phyloP scores from a whole-genome alignment of 2,888 invertebrate species.

The Biston betularia region DNA sequence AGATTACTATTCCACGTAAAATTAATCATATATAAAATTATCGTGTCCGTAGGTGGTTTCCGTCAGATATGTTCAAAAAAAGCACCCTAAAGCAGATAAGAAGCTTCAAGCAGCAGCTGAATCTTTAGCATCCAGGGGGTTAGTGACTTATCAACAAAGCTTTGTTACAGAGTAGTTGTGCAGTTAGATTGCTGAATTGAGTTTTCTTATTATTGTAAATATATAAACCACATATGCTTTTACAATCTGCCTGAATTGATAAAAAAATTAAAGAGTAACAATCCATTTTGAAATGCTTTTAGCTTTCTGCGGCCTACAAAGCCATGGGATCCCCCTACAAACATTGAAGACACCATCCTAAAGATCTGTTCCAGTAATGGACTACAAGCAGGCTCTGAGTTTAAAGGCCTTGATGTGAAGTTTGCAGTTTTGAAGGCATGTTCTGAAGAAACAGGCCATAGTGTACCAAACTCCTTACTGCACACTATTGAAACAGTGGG shows the following conservation, averaged over 20 bases:
- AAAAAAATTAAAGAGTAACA: constrained; percentile 6
- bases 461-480: constrained; percentile 94
- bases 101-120: constrained; percentile 85
- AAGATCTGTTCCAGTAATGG: constrained; percentile 87
- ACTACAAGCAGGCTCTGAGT: constrained; percentile 71
- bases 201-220: too few relatives aligned
- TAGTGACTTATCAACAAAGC: constrained; percentile 43
- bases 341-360: constrained; percentile 87
- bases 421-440: constrained; percentile 90
- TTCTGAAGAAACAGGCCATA: constrained; percentile 90
- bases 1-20: neutral
- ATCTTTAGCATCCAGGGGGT: constrained; percentile 90
- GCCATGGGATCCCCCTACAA: constrained; percentile 90
- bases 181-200: too few relatives aligned
- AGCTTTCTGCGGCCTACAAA: constrained; percentile 92
- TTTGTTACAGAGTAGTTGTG: neutral
- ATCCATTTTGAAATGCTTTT: constrained; percentile 44
- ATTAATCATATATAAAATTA: neutral
- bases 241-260: neutral
- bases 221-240: neutral
- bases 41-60: constrained; percentile 58
- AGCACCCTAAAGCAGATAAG: constrained; percentile 75
- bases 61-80: constrained; percentile 67
- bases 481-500: constrained; percentile 90
- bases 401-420: constrained; percentile 85